Conservation (phyloP, 2,113 vertebrate species). For the Leucopsar rothschildi region DNA sequence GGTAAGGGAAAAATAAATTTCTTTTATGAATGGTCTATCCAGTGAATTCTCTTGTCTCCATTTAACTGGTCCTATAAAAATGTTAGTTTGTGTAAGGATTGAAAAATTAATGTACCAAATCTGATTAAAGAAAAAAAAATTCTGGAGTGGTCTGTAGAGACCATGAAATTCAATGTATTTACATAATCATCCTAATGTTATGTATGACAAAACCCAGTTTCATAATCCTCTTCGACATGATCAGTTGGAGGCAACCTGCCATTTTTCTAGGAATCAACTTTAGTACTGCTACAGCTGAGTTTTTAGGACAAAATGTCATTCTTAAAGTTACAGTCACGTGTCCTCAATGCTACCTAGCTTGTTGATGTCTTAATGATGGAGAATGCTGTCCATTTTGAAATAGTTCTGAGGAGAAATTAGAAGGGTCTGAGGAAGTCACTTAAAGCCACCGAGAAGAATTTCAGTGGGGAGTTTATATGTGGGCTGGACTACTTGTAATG, state of each 20-base stretch:
- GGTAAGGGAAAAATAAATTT: constrained; percentile 67
- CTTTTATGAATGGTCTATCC: background rate
- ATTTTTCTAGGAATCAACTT: background rate
- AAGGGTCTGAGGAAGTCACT: background rate
- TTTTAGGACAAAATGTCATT: background rate
- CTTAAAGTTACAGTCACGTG: background rate
- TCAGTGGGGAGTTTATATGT: background rate
- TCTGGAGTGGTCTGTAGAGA: background rate
- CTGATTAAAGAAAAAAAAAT: background rate
- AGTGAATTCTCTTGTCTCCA: background rate
- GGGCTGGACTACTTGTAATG: background rate
- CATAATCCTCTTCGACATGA: background rate
- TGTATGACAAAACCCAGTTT: background rate
- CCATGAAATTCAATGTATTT: background rate
- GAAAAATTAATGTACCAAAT: background rate
- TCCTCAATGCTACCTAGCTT: background rate
- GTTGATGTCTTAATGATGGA: background rate
- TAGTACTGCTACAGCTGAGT: background rate
- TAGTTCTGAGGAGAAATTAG: background rate
- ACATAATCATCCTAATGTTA: background rate
- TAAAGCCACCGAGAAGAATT: background rate
- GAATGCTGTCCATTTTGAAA: background rate
- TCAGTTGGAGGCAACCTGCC: rapidly evolving
- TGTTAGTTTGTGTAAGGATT: background rate
- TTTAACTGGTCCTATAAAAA: background rate